Percentiles rank a stretch among this genome's conserved stretches.
Evolutionary conservation across 2,888 invertebrate species (phyloP).

Genomic region (Hylaea fasciaria): DNA sequence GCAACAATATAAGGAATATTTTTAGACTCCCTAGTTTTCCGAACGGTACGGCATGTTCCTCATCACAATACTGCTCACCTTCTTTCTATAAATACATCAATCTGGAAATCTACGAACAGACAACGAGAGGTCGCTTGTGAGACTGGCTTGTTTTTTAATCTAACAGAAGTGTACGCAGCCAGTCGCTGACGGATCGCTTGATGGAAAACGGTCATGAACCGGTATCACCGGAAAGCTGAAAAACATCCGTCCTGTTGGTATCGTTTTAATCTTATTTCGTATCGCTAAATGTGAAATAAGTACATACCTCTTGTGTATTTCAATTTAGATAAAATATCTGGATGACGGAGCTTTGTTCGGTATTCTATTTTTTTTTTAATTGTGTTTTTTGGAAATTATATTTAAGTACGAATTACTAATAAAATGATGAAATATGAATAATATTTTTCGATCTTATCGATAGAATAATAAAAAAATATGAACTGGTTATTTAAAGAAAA

Average conservation of each 20-base stretch:
- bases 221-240: constrained; percentile 9
- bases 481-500: too few relatives aligned
- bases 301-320: too few relatives aligned
- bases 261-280: background rate
- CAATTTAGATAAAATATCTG: too few relatives aligned
- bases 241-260: constrained; percentile 17
- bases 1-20: constrained; percentile 13
- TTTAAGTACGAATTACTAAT: too few relatives aligned
- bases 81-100: constrained; percentile 33
- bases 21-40: constrained; percentile 23
- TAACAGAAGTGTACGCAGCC: constrained; percentile 7
- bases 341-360: too few relatives aligned
- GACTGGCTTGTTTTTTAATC: constrained; percentile 18
- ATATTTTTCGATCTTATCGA: too few relatives aligned
- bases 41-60: constrained; percentile 19
- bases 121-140: constrained; percentile 24
- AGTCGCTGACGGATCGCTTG: constrained; percentile 13
- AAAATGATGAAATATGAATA: too few relatives aligned
- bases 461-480: too few relatives aligned
- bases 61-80: constrained; percentile 28
- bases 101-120: constrained; percentile 21
- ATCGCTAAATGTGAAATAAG: too few relatives aligned
- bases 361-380: too few relatives aligned
- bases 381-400: too few relatives aligned
- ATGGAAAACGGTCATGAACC: constrained; percentile 24